Evolutionary conservation across 2,797 vertebrate species (phyloP).

Genomic region (Telmatherina bonti): DNA sequence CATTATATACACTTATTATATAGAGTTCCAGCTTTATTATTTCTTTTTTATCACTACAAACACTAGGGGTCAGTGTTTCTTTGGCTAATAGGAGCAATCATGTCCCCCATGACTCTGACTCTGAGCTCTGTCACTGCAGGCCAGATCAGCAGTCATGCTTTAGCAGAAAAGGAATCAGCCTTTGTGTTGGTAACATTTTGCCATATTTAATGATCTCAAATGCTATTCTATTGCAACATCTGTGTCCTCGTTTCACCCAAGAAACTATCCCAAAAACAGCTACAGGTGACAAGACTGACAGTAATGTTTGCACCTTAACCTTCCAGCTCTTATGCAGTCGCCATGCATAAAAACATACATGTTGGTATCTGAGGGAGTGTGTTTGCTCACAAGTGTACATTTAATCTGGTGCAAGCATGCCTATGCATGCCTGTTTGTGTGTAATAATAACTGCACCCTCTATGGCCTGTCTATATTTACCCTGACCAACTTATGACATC

Average conservation of each 20-base stretch:
- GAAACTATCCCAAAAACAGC: conserved; percentile 7
- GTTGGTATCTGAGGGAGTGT: conserved; percentile 6
- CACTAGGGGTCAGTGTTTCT: conserved; percentile 78
- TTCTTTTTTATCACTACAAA: background rate
- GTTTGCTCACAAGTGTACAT: conserved; percentile 37
- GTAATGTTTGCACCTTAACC: background rate
- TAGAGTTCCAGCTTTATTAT: background rate
- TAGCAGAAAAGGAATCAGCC: conserved; percentile 31
- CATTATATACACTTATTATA: background rate
- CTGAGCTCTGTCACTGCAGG: conserved; percentile 40
- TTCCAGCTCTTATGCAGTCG: conserved; percentile 4
- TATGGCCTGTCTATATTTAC: conserved; percentile 53
- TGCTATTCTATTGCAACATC: conserved; percentile 5
- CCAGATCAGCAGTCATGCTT: conserved; percentile 18
- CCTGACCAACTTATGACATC: conserved; percentile 29
- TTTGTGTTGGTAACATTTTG: background rate
- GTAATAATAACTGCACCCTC: conserved; percentile 54
- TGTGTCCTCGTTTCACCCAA: background rate
- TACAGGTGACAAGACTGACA: conserved; percentile 4
- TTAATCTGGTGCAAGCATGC: conserved; percentile 37
- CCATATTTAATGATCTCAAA: conserved; percentile 2
- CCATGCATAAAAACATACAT: conserved; percentile 17
- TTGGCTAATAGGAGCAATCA: conserved; percentile 11
- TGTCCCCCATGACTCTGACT: background rate
- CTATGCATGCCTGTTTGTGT: conserved; percentile 33